Base-by-base conservation (phyloP, 2,797 vertebrate genomes). In the Sternotherus odoratus region DNA sequence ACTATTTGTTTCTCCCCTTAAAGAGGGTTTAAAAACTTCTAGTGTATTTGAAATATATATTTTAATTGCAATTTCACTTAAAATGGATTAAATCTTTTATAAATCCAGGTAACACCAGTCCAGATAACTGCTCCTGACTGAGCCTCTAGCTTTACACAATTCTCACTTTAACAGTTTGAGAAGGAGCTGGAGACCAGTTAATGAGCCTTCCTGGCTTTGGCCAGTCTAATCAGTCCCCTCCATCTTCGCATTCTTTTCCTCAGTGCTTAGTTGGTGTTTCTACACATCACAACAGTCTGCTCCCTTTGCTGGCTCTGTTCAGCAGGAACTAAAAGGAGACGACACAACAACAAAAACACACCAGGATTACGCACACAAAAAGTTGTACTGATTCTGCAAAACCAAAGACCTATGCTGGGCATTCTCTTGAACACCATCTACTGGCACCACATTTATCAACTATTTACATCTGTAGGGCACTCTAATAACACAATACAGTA, bases 21-120 rank as follows among this genome's bases (percentile, higher is more conserved):
- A 46, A 79, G 46, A 10, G 5, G 26, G n/a, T n/a, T n/a, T n/a
- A 12, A 5, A 48, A 56, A 83, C 78, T 72, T 93, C 23, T 13
- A 0, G 0, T 51, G 43, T 26, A 49, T 3, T 46, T 53, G 1
- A 77, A 86, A 33, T 5, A 36, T 30, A 2, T 56, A 23, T 72
- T n/a, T 82, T 85, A n/a, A 53, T 77, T n/a, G 50, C 39, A 15
- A 39, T 80, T 89, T 87, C 57, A 53, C 81, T 84, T 86, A 57
- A 85, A 74, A 36, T 39, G 13, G 82, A 26, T 11, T 56, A 72
- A 51, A 75, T 4, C 8, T 66, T 12, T 1, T 3, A 39, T 48
- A 54, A 77, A 1, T 0, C 0, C 54, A 33, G 11, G 23, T 9
- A 80, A 75, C 19, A 28, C 46, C 39, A 77, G 10, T n/a, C 16